Evolutionary conservation across 2,113 vertebrate species (phyloP), one percentile per base, ranked within the genome.

Genomic region (Petrocephalus microphthalmus): DNA sequence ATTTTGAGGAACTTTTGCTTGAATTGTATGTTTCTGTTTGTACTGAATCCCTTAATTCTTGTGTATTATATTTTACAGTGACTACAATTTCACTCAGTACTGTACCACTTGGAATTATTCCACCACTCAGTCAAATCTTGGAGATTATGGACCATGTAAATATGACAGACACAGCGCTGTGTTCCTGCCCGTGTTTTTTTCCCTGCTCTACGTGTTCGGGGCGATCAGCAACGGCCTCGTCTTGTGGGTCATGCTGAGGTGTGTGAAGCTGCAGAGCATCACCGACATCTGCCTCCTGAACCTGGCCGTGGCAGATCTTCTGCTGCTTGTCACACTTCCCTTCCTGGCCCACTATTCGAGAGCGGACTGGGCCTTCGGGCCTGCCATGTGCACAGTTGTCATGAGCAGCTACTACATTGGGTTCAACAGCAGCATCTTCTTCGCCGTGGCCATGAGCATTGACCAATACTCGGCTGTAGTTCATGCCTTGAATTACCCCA

Each of bases 221-320:
- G 60, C 25, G 8, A 64, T 93, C 88, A 97, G 97, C 53, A 99
- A 99, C 29, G 10, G 89, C 17, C 89, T 97, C 2, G 97, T 98
- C 52, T 60, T 98, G 82, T 94, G 97, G 91, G 96, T 98, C 89
- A 94, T 97, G 5, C 82, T 92, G 0, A 95, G 92, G 83, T 96
- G 96, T 15, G 93, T 92, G 78, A 97, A 93, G 33, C 92, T 97
- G 13, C 94, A 92, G 85, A 97, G 96, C 82, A 92, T 97, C 89
- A 98, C 97, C 33, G 98, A 98, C n/a, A 57, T 96, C 91, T 97
- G 97, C 91, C 97, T 99, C 90, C 92, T 97, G 86, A 98, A 99
- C 89, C 94, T 99, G 90, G 97, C 96, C 60, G 20, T 97, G 83
- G 97, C 97, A 0, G 97, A 99, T 90, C 93, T 98, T 81, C 20